Conservation (phyloP, 2,113 vertebrate genomes). For the Redunca redunca region DNA sequence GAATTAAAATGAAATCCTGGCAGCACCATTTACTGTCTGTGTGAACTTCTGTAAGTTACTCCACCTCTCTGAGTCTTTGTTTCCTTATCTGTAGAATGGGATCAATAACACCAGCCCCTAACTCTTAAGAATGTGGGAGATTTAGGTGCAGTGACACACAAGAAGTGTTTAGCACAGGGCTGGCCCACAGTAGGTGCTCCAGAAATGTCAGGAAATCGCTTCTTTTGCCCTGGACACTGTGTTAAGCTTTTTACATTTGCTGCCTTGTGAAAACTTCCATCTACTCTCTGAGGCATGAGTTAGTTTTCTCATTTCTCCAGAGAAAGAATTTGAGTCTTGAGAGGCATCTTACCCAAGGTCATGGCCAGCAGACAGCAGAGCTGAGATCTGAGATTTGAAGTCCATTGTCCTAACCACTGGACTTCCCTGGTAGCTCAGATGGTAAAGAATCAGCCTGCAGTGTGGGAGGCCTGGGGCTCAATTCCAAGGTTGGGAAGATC, state of each 20-base stretch:
- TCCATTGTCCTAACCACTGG: neutral
- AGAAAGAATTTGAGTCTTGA: neutral
- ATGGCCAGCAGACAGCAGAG: neutral
- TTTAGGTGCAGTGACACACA: neutral
- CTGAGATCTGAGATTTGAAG: neutral
- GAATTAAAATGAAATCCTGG: neutral
- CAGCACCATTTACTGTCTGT: neutral
- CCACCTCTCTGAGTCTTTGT: neutral
- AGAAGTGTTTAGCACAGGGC: fast-evolving
- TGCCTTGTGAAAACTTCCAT: neutral
- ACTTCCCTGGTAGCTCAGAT: neutral
- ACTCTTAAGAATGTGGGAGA: neutral
- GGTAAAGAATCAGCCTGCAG: neutral
- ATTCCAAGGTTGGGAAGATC: neutral
- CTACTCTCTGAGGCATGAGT: neutral
- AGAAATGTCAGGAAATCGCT: neutral
- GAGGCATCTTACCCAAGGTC: neutral
- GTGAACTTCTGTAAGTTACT: neutral
- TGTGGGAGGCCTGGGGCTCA: neutral
- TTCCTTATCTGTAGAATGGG: neutral
- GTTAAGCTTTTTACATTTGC: neutral
- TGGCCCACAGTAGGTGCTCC: neutral
- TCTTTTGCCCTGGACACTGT: neutral
- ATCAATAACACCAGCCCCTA: neutral
- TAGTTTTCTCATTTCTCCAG: neutral